Base-by-base conservation (phyloP, 2,888 invertebrate genomes). In the Saturnia pavonia region DNA sequence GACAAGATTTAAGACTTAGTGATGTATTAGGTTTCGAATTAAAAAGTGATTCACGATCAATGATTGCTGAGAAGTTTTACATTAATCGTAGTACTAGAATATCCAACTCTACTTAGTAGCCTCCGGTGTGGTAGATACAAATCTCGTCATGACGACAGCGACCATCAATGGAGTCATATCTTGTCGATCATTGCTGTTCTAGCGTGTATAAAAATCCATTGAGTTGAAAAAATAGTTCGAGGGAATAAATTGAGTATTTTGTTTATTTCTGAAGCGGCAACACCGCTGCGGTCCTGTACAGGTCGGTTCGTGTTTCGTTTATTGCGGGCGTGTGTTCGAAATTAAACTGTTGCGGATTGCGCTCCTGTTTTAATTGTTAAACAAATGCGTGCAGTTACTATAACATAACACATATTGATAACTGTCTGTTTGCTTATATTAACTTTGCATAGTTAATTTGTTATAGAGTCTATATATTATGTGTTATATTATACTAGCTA, bases 301-400 rank as follows among this genome's bases (percentile, higher is more conserved):
- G 70, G 70, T 54, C 25, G 42, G 70, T 67, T 67, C 54, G 66
- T 66, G 67, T 70, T 70, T 88, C 91, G 90, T 91, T 92, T 91
- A 90, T 89, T 88, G 87, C 90, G 88, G 87, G 78, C 82, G 80
- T 82, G 85, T 83, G 88, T 91, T 90, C 87, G 87, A 88, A 90
- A 92, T 93, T 90, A 91, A 91, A 92, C 88, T 84, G 88, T 84
- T 88, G 83, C 78, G 91, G 91, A 89, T 90, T 90, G 88, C 86
- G 90, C 85, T 83, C 79, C 78, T 71, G 86, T 88, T 90, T 92
- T 93, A 93, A 93, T 93, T 93, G 91, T 91, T 89, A 82, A 85
- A 88, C 89, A 88, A 88, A 89, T 91, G 82, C 83, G 83, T 48
- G 68, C 63, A 65, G 27, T 60, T 68, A 68, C 60, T 65, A 48